phyloP scores from a whole-genome alignment of 2,797 vertebrate genomes.

The Crocodylus rhombifer region DNA sequence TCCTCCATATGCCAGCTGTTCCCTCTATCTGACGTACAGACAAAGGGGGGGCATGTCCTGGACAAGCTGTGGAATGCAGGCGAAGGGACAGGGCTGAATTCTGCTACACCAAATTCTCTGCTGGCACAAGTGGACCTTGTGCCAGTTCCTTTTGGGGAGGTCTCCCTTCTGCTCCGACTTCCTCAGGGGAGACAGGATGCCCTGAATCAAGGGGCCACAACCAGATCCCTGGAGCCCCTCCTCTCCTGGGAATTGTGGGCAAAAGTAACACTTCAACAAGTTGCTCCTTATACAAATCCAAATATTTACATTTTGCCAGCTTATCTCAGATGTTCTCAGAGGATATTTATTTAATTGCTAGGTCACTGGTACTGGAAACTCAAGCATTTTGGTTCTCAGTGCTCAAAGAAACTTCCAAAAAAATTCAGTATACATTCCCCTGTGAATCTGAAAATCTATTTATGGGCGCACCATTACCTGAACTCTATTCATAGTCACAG shows the following conservation, averaged over 20 bases:
- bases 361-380: conserved; percentile 30
- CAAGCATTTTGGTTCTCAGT: conserved; percentile 43
- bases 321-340: conserved; percentile 18
- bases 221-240: background rate
- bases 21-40: background rate
- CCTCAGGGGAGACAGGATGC: too few species aligned
- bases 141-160: background rate
- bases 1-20: background rate
- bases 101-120: background rate
- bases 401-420: conserved; percentile 62
- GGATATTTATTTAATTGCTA: conserved; percentile 63
- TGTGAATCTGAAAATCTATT: conserved; percentile 60
- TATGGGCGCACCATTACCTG: conserved; percentile 66
- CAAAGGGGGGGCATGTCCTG: background rate
- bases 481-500: conserved; percentile 62
- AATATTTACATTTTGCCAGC: conserved; percentile 43
- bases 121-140: background rate
- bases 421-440: conserved; percentile 45
- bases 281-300: background rate
- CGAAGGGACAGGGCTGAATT: fast-evolving
- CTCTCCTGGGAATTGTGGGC: background rate
- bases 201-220: background rate
- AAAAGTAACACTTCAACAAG: background rate
- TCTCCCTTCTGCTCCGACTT: background rate
- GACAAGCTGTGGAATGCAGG: background rate